Conservation (phyloP, 2,888 invertebrate genomes). For the Metallyticus violacea region DNA sequence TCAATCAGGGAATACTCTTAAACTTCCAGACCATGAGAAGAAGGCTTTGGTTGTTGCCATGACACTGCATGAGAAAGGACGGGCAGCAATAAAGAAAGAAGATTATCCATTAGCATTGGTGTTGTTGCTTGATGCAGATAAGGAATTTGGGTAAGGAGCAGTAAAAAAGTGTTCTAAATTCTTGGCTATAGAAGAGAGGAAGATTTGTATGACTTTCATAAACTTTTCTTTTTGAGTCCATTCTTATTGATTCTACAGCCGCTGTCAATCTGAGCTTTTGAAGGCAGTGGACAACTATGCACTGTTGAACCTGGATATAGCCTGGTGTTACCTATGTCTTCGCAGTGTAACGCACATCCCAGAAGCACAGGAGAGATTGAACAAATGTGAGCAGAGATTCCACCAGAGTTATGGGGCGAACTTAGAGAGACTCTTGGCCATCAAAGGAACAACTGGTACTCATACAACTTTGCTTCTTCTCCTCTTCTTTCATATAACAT, state of each 20-base stretch:
- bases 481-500: not conserved
- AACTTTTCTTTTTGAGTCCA: not conserved
- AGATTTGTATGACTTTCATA: too few species aligned
- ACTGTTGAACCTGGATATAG: constrained; percentile 77
- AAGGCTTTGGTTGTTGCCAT: constrained; percentile 71
- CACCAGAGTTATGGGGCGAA: constrained; percentile 64
- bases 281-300: constrained; percentile 79
- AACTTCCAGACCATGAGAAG: constrained; percentile 66
- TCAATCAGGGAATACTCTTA: constrained; percentile 70
- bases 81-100: constrained; percentile 60
- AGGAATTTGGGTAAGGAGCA: constrained; percentile 58
- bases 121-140: constrained; percentile 74
- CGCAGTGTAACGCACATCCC: constrained; percentile 67
- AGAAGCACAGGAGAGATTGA: constrained; percentile 68
- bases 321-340: constrained; percentile 85
- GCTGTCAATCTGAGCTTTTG: constrained; percentile 63
- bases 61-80: constrained; percentile 73
- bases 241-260: constrained; percentile 48
- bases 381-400: constrained; percentile 64
- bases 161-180: not conserved
- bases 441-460: constrained; percentile 58
- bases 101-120: constrained; percentile 70
- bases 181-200: not conserved
- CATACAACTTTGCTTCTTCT: too few species aligned
- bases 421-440: constrained; percentile 57